Conservation (phyloP, 2,888 invertebrate genomes). For the Dasypolia templi region DNA sequence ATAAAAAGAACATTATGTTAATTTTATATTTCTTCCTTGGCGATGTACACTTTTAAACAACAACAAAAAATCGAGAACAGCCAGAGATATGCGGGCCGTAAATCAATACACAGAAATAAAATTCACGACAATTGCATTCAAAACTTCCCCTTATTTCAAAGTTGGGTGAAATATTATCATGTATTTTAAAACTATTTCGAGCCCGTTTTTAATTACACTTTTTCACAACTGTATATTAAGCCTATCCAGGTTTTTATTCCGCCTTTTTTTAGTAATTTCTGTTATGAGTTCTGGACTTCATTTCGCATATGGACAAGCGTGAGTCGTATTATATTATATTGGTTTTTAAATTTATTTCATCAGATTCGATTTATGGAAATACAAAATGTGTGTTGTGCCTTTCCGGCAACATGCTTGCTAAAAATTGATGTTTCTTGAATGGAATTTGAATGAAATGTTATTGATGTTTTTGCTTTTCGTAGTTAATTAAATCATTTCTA, state of each 20-base stretch:
- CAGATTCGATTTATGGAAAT: not conserved
- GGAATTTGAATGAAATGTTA: no score
- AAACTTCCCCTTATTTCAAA: not conserved
- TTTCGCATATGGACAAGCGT: slow-evolving; percentile 44
- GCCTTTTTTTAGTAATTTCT: slow-evolving; percentile 28
- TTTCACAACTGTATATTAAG: slow-evolving; percentile 11
- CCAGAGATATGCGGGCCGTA: not conserved
- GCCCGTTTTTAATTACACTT: not conserved
- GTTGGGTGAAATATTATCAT: not conserved
- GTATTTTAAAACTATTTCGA: slow-evolving; percentile 15
- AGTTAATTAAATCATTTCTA: no score
- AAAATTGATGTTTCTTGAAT: not conserved
- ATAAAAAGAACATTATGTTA: no score
- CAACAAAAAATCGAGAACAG: not conserved
- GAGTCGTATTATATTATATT: not conserved
- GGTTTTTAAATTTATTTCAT: not conserved
- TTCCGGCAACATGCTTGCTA: not conserved
- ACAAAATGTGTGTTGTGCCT: not conserved
- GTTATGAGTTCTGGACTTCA: slow-evolving; percentile 48
- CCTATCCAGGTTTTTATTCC: slow-evolving; percentile 14
- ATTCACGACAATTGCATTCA: not conserved
- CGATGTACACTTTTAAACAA: not conserved
- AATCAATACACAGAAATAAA: slow-evolving; percentile 16
- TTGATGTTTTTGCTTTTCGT: no score
- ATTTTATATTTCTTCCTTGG: no score